phyloP scores from a whole-genome alignment of 2,888 invertebrate genomes.

The Watsonalla cultraria region DNA sequence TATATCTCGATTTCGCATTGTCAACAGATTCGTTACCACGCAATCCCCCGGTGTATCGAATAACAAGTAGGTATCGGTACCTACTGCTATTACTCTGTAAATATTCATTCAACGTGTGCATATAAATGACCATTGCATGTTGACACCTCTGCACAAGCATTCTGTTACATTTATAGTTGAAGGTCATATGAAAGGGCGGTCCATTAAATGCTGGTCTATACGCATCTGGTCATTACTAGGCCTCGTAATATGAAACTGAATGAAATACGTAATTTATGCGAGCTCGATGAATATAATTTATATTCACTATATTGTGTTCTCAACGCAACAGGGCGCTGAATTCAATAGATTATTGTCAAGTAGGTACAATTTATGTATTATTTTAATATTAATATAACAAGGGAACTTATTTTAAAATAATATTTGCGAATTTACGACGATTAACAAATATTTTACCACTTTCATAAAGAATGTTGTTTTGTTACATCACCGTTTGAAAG shows the following conservation, averaged over 20 bases:
- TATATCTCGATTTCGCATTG: background rate
- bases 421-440: no score
- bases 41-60: constrained; percentile 29
- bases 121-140: constrained; percentile 21
- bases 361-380: no score
- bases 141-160: constrained; percentile 12
- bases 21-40: constrained; percentile 11
- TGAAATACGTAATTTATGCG: background rate
- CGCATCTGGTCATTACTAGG: constrained; percentile 1
- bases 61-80: constrained; percentile 43
- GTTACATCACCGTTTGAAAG: background rate
- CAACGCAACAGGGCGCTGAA: no score
- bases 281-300: background rate
- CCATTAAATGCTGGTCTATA: background rate
- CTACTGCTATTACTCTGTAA: constrained; percentile 26
- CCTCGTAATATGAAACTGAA: background rate
- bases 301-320: background rate
- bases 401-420: no score
- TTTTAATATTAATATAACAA: no score
- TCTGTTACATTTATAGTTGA: constrained; percentile 10
- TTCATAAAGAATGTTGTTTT: no score
- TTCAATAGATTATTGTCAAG: no score
- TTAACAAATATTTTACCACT: no score
- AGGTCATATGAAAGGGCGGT: constrained; percentile 14
- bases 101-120: constrained; percentile 39